Conservation (phyloP, 2,113 vertebrate genomes). For the Chamaea fasciata region DNA sequence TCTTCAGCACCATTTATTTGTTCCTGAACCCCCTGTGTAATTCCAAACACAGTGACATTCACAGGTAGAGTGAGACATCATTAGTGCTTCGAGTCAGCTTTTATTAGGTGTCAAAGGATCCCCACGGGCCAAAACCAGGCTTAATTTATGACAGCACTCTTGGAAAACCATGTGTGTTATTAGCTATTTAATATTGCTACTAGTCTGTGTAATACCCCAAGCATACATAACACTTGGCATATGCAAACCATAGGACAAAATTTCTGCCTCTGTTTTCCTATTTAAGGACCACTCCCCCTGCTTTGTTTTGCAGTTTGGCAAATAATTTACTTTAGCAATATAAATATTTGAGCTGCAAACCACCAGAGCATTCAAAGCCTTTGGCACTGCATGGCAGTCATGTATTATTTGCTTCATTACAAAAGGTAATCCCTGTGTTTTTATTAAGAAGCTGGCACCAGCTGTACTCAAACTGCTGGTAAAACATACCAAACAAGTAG, state of each 20-base stretch:
- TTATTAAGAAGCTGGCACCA: not conserved
- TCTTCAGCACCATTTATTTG: not conserved
- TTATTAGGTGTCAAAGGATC: not conserved
- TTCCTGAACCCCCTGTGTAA: not conserved
- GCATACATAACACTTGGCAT: not conserved
- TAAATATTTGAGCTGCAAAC: conserved; percentile 31
- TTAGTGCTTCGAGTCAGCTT: not conserved
- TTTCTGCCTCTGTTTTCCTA: not conserved
- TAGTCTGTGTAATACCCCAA: not conserved
- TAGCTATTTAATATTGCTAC: not conserved
- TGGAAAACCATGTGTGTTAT: not conserved
- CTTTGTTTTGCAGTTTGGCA: not conserved
- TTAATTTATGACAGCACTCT: not conserved
- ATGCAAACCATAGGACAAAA: not conserved
- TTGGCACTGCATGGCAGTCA: not conserved
- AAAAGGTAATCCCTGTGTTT: conserved; percentile 5
- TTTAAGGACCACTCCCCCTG: not conserved
- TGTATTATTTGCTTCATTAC: conserved; percentile 30
- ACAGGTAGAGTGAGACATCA: not conserved
- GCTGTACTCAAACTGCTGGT: not conserved
- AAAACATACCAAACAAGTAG: not conserved
- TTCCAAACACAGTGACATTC: not conserved
- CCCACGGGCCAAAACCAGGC: not conserved
- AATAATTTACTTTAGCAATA: conserved; percentile 5
- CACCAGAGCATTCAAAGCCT: conserved; percentile 11